Base-by-base conservation (phyloP, 2,113 vertebrate species). In the Sturnus vulgaris region DNA sequence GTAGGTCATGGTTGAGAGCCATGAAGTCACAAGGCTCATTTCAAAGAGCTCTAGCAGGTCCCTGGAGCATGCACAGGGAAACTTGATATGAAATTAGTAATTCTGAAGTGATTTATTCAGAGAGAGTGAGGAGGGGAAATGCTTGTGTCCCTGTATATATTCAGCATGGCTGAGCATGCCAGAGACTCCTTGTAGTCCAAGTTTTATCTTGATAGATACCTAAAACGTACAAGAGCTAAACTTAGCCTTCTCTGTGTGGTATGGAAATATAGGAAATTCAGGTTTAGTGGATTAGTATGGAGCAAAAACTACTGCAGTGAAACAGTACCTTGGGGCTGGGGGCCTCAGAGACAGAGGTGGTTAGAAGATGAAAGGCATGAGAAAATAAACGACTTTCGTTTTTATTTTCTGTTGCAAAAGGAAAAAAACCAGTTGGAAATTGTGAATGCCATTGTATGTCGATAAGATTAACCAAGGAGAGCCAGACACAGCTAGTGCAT, bases 121-220 rank as follows among this genome's bases (percentile, higher is more conserved):
- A 81, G 80, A 63, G 82, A 88, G 42, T 17, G 31, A 61, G 33
- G 50, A 85, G 71, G 80, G 71, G 88, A 94, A 97, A 92, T 95
- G 86, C 60, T 72, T 88, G 23, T 90, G 72, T 92, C 91, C 66
- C 76, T 86, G 68, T 66, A 70, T 60, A 40, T 10, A 50, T 88
- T 72, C 68, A 49, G 66, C 46, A 53, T 1, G 2, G 82, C 85
- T 25, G 59, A 90, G 30, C 72, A 23, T 18, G 88, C 72, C 90
- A 94, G 64, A 81, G 64, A 59, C 91, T 94, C 52, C 60, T 55
- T 88, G 59, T 60, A 95, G 79, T 52, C 91, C 95, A 88, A 93
- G 68, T 93, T 93, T 93, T 93, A 56, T 94, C 92, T 69, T 94
- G 76, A 97, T 71, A 86, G 80, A 95, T 86, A 86, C 65, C 80